Conservation (phyloP, 2,797 vertebrate genomes). For the Danio kyathit region DNA sequence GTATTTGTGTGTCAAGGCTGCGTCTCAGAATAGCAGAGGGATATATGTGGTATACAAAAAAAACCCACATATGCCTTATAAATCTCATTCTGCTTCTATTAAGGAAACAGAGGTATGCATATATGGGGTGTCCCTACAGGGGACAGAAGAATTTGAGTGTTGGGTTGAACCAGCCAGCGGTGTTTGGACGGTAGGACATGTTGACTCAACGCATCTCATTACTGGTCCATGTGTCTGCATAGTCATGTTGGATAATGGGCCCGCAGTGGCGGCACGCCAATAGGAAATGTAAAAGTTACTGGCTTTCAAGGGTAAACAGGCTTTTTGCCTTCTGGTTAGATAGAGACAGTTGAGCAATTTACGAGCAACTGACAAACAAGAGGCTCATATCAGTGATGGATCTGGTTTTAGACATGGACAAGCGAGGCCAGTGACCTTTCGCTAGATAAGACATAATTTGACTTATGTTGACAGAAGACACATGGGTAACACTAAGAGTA, state of each 20-base stretch:
- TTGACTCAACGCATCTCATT: constrained; percentile 82
- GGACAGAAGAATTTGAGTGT: constrained; percentile 56
- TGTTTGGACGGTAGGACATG: constrained; percentile 72
- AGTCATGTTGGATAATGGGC: constrained; percentile 82
- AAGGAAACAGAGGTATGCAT: no score
- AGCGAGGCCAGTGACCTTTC: constrained; percentile 12
- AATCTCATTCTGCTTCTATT: no score
- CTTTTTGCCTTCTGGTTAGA: constrained; percentile 64
- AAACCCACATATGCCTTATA: no score
- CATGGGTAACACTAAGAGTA: neutral
- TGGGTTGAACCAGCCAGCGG: constrained; percentile 64
- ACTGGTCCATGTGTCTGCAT: constrained; percentile 82
- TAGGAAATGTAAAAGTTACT: constrained; percentile 77
- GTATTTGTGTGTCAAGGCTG: no score
- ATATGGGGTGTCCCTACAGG: constrained; percentile 44
- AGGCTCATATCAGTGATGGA: constrained; percentile 62
- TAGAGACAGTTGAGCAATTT: constrained; percentile 67
- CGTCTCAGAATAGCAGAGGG: no score
- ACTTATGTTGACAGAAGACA: neutral
- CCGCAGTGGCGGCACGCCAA: constrained; percentile 66
- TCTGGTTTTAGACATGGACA: constrained; percentile 42
- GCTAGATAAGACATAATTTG: neutral
- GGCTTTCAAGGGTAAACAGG: constrained; percentile 82
- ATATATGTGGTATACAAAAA: no score
- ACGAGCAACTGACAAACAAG: constrained; percentile 65